These are phyloP conservation scores for Clupea harengus DNA, from an alignment of 2,113 vertebrate species.

Conservation along the genomic window DNA sequence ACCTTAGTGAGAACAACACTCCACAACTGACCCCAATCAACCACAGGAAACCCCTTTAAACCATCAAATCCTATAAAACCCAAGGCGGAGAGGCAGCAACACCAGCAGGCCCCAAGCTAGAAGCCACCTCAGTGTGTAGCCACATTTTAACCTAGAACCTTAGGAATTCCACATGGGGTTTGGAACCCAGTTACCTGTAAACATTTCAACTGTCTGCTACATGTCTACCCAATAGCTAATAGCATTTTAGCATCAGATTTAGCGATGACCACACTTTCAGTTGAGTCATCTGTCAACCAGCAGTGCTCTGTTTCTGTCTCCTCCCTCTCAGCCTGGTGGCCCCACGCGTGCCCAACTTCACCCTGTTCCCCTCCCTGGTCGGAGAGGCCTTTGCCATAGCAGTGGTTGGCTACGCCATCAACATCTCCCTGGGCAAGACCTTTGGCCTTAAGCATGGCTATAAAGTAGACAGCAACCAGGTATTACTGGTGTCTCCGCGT, in stretches of 20 bases:
- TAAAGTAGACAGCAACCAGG: constrained; percentile 95
- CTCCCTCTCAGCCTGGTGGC: constrained; percentile 72
- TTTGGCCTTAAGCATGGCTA: constrained; percentile 90
- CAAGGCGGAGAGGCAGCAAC: too few relatives aligned
- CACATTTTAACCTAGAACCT: too few relatives aligned
- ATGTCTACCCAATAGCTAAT: too few relatives aligned
- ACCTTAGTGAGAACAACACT: too few relatives aligned
- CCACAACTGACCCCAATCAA: too few relatives aligned
- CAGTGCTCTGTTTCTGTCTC: neutral
- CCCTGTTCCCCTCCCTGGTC: constrained; percentile 68
- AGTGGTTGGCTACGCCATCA: constrained; percentile 87
- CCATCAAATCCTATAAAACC: too few relatives aligned
- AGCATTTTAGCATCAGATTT: neutral
- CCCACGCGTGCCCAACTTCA: constrained; percentile 65
- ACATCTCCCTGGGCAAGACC: constrained; percentile 90
- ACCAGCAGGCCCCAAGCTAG: too few relatives aligned
- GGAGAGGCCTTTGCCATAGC: constrained; percentile 87
- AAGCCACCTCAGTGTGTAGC: too few relatives aligned
- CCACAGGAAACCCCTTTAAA: too few relatives aligned
- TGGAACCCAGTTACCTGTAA: too few relatives aligned
- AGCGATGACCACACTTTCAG: neutral
- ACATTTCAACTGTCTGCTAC: too few relatives aligned
- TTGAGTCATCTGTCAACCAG: neutral
- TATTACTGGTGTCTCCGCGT: constrained; percentile 39
- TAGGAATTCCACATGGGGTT: too few relatives aligned